phyloP scores from a whole-genome alignment of 2,888 invertebrate species.

The Acanthopleura granulata region DNA sequence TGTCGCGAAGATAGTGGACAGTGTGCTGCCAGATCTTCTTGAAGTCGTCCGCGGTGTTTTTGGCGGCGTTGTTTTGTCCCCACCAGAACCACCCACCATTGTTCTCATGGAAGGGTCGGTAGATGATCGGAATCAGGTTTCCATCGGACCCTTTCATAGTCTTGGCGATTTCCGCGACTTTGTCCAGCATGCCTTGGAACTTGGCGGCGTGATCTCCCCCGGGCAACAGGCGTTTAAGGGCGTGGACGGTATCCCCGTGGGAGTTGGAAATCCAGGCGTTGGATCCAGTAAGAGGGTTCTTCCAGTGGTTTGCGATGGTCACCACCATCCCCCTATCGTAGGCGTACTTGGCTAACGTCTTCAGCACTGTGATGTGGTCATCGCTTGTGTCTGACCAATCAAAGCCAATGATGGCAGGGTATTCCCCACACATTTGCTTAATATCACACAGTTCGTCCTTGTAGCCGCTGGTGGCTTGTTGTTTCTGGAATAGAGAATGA shows the following conservation, averaged over 20 bases:
- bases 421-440: conserved; percentile 32
- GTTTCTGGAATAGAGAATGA: background rate
- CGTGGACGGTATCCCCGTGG: conserved; percentile 25
- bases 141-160: conserved; percentile 29
- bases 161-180: conserved; percentile 28
- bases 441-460: conserved; percentile 34
- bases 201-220: conserved; percentile 30
- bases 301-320: conserved; percentile 30
- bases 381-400: conserved; percentile 26
- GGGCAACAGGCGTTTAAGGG: conserved; percentile 27
- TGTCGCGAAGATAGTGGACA: conserved; percentile 31
- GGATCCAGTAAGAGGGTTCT: conserved; percentile 31
- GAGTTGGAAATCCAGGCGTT: conserved; percentile 26
- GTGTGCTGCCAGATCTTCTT: conserved; percentile 30
- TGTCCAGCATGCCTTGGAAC: conserved; percentile 27
- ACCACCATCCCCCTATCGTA: conserved; percentile 27
- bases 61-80: conserved; percentile 28
- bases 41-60: conserved; percentile 31
- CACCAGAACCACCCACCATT: conserved; percentile 42
- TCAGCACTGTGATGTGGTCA: conserved; percentile 3
- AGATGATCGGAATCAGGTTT: conserved; percentile 31
- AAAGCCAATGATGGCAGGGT: conserved; percentile 35
- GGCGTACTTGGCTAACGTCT: conserved; percentile 27
- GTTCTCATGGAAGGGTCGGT: conserved; percentile 38
- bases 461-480: background rate